Evolutionary conservation across 2,113 vertebrate species (phyloP).

Genomic region (Psittacara wagleri): DNA sequence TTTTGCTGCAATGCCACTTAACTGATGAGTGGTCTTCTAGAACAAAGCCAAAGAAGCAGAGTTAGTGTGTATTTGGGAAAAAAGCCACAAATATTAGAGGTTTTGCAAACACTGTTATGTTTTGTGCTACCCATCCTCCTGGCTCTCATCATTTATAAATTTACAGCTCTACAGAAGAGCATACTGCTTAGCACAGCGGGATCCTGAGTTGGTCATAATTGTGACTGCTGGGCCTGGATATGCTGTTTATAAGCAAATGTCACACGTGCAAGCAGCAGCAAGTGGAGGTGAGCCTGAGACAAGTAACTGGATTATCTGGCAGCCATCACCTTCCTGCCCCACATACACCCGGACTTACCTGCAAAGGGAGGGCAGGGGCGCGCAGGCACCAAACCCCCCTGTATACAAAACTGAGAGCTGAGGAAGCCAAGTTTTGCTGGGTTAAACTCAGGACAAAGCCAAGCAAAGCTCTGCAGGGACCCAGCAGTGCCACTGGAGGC

Average conservation of each 20-base stretch:
- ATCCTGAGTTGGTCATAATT: neutral
- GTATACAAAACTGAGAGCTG: neutral
- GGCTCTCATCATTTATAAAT: neutral
- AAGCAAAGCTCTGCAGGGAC: neutral
- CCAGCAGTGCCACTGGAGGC: neutral
- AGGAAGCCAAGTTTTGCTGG: neutral
- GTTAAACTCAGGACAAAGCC: neutral
- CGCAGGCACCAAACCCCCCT: neutral
- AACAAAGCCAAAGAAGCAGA: neutral
- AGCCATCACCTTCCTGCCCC: neutral
- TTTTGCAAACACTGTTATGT: neutral
- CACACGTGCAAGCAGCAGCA: rapidly evolving
- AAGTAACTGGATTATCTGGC: neutral
- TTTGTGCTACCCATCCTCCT: neutral
- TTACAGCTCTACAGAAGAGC: neutral
- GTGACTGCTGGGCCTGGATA: neutral
- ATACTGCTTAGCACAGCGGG: neutral
- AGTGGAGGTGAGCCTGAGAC: rapidly evolving
- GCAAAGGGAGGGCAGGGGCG: neutral
- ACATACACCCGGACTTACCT: rapidly evolving
- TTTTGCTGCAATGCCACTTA: neutral
- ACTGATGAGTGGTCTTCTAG: neutral
- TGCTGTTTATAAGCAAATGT: neutral
- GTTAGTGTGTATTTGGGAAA: neutral
- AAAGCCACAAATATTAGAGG: neutral